A percentile compares a stretch with the other conserved stretches of the same genome.
Conservation (phyloP, 2,888 invertebrate genomes). For the Polydrusus cervinus region DNA sequence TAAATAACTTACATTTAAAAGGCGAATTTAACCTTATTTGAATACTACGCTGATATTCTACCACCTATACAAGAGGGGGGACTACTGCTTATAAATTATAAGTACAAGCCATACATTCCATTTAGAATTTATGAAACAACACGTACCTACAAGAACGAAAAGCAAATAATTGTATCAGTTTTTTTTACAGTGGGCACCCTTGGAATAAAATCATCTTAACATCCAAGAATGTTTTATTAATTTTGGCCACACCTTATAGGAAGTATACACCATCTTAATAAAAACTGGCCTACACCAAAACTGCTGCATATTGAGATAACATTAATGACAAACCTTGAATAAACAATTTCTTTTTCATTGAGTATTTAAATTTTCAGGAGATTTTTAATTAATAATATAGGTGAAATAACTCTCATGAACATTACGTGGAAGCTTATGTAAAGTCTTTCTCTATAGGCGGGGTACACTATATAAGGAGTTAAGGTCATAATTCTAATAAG, state of each 20-base stretch:
- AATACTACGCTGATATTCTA: background rate
- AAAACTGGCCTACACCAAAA: conserved; percentile 30
- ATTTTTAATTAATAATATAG: conserved; percentile 22
- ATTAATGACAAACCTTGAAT: conserved; percentile 28
- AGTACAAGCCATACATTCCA: conserved; percentile 18
- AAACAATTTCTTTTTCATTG: conserved; percentile 30
- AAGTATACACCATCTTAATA: conserved; percentile 19
- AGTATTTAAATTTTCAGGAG: conserved; percentile 26
- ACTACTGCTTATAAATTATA: conserved; percentile 30
- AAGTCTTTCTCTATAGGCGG: conserved; percentile 55
- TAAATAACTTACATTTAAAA: conserved; percentile 10
- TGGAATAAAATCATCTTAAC: conserved; percentile 9
- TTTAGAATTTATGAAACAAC: conserved; percentile 18
- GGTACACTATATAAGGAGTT: conserved; percentile 57
- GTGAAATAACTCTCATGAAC: conserved; percentile 11
- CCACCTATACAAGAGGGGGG: conserved; percentile 29
- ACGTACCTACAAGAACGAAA: background rate
- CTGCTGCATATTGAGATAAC: background rate
- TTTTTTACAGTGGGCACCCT: conserved; percentile 7
- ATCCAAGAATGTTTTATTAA: conserved; percentile 9
- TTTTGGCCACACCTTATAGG: conserved; percentile 28
- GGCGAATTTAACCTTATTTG: conserved; percentile 28
- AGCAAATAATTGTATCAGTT: background rate
- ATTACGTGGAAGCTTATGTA: conserved; percentile 48
- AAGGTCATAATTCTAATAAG: conserved; percentile 57